phyloP scores from a whole-genome alignment of 2,888 invertebrate genomes.

The Phania funesta region DNA sequence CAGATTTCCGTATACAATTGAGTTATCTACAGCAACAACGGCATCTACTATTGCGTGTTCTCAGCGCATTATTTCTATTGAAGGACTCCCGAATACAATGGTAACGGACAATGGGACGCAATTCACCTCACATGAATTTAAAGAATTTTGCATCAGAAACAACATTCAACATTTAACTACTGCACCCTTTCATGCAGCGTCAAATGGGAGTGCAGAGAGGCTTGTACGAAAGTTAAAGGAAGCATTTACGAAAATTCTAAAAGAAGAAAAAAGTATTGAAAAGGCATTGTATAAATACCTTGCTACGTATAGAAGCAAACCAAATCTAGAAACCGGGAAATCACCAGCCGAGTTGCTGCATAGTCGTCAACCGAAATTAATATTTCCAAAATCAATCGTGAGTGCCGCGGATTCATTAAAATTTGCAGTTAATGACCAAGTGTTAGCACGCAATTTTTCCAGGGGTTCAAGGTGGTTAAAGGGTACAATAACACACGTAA shows the following conservation, averaged over 20 bases:
- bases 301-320: constrained; percentile 32
- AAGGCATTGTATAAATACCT: constrained; percentile 43
- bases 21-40: constrained; percentile 12
- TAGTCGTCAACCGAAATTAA: constrained; percentile 48
- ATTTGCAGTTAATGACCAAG: background rate
- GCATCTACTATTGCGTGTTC: constrained; percentile 14
- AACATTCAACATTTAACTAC: constrained; percentile 35
- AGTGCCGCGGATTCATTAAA: background rate
- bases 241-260: background rate
- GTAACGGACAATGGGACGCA: constrained; percentile 5
- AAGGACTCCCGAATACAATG: background rate
- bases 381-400: constrained; percentile 21
- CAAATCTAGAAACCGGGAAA: constrained; percentile 46
- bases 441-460: background rate
- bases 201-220: constrained; percentile 53
- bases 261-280: background rate
- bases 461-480: background rate
- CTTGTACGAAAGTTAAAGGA: constrained; percentile 30
- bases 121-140: constrained; percentile 3
- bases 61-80: constrained; percentile 1
- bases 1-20: constrained; percentile 24
- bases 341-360: constrained; percentile 57
- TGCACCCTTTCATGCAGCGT: constrained; percentile 55
- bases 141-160: constrained; percentile 39
- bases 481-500: background rate